Evolutionary conservation across 2,113 vertebrate genomes (phyloP), one percentile per base, ranked within the genome.

Genomic region (Elgaria multicarinata): DNA sequence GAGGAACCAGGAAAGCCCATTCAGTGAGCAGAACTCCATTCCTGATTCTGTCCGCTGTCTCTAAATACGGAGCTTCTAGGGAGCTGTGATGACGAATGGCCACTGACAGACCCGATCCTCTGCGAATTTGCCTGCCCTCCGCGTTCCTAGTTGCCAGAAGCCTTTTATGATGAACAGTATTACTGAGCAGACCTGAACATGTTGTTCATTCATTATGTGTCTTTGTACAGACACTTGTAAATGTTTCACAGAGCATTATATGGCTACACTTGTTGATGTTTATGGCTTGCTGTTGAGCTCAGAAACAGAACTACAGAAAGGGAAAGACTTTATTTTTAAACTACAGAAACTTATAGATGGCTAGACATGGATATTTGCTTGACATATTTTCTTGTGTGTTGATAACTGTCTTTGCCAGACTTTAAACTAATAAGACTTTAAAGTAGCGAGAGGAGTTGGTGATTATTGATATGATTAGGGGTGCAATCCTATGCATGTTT

Each of bases 151-250:
- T 28, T n/a, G 14, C 80, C 58, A 83, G 81, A 66, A 53, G 74
- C 58, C 33, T 74, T 85, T 85, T 85, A 85, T 85, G 46, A 55
- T 55, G 83, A 74, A 74, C 83, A 74, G 55, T 55, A 85, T 85
- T 71, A 85, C 69, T 74, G 83, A 67, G 46, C 69, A 58, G 69
- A 28, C 46, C 46, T 74, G 46, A 58, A 85, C 69, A 74, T 55
- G 66, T 55, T 72, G 83, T 85, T 85, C 46, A 50, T 55, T 74
- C 67, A 85, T 55, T 84, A 67, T 69, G 42, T 84, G 64, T 84
- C 83, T 55, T 58, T 86, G 50, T 58, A 86, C 50, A 9, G 50
- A 24, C 67, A 74, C 84, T 72, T 86, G 46, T 74, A 85, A 74
- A 39, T 75, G 50, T 58, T 86, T 86, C n/a, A 28, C 50, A 74